phyloP scores from a whole-genome alignment of 2,113 vertebrate species.

The Hassar affinis region DNA sequence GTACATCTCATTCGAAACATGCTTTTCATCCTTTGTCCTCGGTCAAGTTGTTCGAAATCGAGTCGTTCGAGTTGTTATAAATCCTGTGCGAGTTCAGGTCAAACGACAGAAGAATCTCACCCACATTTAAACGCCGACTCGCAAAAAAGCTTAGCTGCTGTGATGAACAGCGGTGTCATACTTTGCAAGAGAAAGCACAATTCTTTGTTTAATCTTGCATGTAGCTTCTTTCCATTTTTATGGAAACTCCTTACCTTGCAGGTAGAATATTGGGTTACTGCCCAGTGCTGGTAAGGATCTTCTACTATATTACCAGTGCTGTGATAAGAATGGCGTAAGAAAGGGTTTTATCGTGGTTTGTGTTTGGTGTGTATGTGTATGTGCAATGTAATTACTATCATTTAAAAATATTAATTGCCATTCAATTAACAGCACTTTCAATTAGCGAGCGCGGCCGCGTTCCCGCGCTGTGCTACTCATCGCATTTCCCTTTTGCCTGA shows the following conservation, averaged over 20 bases:
- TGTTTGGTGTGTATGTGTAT: neutral
- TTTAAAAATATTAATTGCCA: constrained; percentile 23
- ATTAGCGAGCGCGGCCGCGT: neutral
- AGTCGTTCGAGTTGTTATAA: neutral
- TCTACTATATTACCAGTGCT: constrained; percentile 10
- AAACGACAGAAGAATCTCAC: neutral
- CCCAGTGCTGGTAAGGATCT: constrained; percentile 10
- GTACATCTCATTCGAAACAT: neutral
- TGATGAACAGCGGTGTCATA: constrained; percentile 8
- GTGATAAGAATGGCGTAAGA: neutral
- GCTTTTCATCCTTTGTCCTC: constrained; percentile 3
- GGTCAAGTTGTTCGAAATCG: neutral
- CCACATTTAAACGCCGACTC: neutral
- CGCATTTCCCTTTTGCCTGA: neutral
- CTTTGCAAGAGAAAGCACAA: constrained; percentile 32
- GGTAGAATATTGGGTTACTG: constrained; percentile 17
- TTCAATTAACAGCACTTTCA: constrained; percentile 28
- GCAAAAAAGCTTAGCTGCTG: neutral
- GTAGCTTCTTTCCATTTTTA: constrained; percentile 25
- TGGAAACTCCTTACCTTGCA: constrained; percentile 46
- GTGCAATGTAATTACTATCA: constrained; percentile 25
- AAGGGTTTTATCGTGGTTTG: neutral
- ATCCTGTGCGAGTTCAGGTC: neutral
- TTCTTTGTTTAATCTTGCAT: constrained; percentile 33
- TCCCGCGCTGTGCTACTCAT: neutral